Base-by-base conservation (phyloP, 2,888 invertebrate genomes). In the Furcula furcula region DNA sequence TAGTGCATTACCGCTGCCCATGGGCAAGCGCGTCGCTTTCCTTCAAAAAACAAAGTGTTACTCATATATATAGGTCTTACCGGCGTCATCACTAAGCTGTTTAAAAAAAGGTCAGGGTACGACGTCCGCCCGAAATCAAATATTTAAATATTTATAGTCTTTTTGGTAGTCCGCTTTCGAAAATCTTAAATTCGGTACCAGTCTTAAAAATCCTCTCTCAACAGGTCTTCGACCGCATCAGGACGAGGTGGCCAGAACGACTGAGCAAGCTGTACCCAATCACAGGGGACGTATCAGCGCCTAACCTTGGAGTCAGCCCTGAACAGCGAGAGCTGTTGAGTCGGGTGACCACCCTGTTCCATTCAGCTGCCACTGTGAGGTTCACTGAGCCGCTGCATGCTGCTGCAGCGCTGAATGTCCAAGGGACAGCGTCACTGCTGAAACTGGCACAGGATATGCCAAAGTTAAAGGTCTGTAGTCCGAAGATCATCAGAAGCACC, bases 331-430 rank as follows among this genome's bases (percentile, higher is more conserved):
- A 81, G 23, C 80, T 91, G 42, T 73, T 96, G 9, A 90, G 92
- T 3, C 91, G 92, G 28, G 94, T 97, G 7, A 93, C 96, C 20
- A 91, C 96, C 7, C 95, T 98, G 33, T 97, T 98, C 79, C 98
- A 99, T 76, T 96, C 97, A 12, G 99, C 98, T 0, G 98, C 98
- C 0, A 98, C 98, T 0, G 97, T 99, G 10, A 93, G 94, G 58
- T 99, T 99, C 74, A 95, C 98, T 57, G 98, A 99, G 69, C 94
- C 95, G 0, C 90, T 99, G 14, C 94, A 94, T 75, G 91, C 94
- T 1, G 97, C 98, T 0, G 93, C 98, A 0, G 92, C 94, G 36
- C 91, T 98, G 65, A 99, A 99, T 76, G 95, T 98, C 0, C 91
- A 94, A 29, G 98, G 97, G 15, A 98, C 98, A 0, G 94, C 95